Evolutionary conservation across 2,797 vertebrate genomes (phyloP).

Genomic region (Falco peregrinus): DNA sequence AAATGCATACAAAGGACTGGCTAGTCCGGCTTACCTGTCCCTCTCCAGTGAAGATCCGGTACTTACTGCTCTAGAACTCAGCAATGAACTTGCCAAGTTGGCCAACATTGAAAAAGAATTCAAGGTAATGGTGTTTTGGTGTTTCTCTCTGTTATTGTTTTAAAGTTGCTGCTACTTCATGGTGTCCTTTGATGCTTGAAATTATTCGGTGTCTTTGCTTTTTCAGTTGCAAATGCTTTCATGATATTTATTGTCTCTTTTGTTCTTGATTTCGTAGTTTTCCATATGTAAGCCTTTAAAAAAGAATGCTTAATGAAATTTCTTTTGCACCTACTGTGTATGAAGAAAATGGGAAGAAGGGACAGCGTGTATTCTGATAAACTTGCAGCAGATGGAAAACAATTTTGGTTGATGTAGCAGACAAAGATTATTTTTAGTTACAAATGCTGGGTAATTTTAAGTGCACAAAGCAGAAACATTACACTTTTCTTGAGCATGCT

Average conservation of each 20-base stretch:
- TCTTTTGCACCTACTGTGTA: not conserved
- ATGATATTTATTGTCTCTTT: not conserved
- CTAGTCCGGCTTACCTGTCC: slow-evolving; percentile 88
- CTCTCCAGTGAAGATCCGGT: slow-evolving; percentile 89
- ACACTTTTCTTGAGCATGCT: not conserved
- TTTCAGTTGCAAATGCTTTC: not conserved
- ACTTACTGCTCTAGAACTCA: slow-evolving; percentile 87
- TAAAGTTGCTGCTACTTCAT: not conserved
- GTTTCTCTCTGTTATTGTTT: not conserved
- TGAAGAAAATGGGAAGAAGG: not conserved
- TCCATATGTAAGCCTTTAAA: not conserved
- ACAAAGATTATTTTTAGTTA: not conserved
- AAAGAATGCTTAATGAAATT: not conserved
- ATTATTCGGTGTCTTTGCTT: not conserved
- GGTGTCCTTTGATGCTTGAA: not conserved
- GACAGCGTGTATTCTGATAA: not conserved
- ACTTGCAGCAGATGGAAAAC: not conserved
- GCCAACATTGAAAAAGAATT: slow-evolving; percentile 93
- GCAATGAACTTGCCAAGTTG: slow-evolving; percentile 87
- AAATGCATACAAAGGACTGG: slow-evolving; percentile 88
- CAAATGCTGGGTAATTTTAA: not conserved
- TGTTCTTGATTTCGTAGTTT: not conserved
- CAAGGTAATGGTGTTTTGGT: slow-evolving; percentile 77
- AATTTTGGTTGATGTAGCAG: not conserved
- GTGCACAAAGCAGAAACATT: not conserved